Evolutionary conservation across 2,797 vertebrate genomes (phyloP).

Genomic region (Ctenochaetus hawaiiensis): DNA sequence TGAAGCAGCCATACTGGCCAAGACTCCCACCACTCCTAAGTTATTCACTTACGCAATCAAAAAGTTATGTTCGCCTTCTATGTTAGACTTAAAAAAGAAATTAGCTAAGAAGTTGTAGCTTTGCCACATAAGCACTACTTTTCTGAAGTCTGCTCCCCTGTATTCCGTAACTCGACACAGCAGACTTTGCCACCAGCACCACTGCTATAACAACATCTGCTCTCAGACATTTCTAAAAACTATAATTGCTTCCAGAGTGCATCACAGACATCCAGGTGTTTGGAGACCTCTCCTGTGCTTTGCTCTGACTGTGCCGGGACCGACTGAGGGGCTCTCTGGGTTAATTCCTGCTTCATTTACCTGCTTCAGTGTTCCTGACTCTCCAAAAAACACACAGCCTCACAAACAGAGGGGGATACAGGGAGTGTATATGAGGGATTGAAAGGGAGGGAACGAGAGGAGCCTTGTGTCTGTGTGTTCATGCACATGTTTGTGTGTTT

Average conservation of each 20-base stretch:
- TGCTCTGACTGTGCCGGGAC: constrained; percentile 61
- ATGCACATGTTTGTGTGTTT: constrained; percentile 34
- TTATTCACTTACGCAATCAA: constrained; percentile 47
- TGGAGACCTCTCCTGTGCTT: constrained; percentile 73
- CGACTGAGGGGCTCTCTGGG: constrained; percentile 71
- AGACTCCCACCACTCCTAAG: constrained; percentile 30
- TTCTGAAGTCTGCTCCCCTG: constrained; percentile 24
- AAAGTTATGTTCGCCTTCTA: constrained; percentile 36
- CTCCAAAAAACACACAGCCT: constrained; percentile 73
- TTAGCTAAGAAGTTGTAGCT: background rate
- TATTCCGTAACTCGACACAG: constrained; percentile 38
- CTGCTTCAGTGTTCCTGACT: constrained; percentile 75
- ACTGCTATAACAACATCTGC: constrained; percentile 28
- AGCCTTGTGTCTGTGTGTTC: constrained; percentile 38
- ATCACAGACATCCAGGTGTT: constrained; percentile 81
- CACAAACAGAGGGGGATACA: constrained; percentile 72
- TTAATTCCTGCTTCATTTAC: constrained; percentile 80
- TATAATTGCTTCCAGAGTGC: constrained; percentile 74
- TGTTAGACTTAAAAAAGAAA: constrained; percentile 15
- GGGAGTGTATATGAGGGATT: constrained; percentile 64
- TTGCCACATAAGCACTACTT: constrained; percentile 13
- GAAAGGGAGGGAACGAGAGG: constrained; percentile 65
- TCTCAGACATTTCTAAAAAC: constrained; percentile 62
- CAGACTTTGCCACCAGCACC: constrained; percentile 23
- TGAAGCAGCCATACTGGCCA: constrained; percentile 38